A percentile compares a stretch with the other conserved stretches of the same genome.
Conservation (phyloP, 1,140 invertebrate genomes). For the Heliconius hewitsoni region DNA sequence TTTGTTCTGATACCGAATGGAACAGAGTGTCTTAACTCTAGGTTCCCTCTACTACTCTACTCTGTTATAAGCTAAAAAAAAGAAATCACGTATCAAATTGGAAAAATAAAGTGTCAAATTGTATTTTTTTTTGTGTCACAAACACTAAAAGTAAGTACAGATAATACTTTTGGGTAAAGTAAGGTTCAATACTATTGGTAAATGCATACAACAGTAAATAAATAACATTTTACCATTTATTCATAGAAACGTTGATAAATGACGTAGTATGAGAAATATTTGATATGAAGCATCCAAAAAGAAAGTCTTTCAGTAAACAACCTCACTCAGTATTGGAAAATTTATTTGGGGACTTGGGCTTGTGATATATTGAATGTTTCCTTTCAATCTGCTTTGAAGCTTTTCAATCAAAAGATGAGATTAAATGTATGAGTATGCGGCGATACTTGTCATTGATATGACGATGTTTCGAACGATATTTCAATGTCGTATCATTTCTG, state of each 20-base stretch:
- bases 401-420: slow-evolving; percentile 22
- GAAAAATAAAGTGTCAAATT: too few species aligned
- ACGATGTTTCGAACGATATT: neutral
- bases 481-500: neutral
- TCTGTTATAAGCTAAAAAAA: too few species aligned
- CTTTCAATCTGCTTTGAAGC: slow-evolving; percentile 19
- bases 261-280: slow-evolving; percentile 5
- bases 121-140: too few species aligned
- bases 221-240: neutral
- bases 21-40: too few species aligned
- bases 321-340: slow-evolving; percentile 19
- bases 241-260: slow-evolving; percentile 20
- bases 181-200: neutral
- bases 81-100: too few species aligned
- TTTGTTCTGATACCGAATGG: neutral
- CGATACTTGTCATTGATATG: neutral
- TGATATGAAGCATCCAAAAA: slow-evolving; percentile 21
- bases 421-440: slow-evolving; percentile 1
- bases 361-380: slow-evolving; percentile 22
- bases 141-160: too few species aligned
- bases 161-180: too few species aligned
- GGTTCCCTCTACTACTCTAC: too few species aligned
- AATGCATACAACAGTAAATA: neutral
- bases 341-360: slow-evolving; percentile 20
- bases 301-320: slow-evolving; percentile 22